phyloP scores from a whole-genome alignment of 2,113 vertebrate genomes.

The Eptesicus fuscus region DNA sequence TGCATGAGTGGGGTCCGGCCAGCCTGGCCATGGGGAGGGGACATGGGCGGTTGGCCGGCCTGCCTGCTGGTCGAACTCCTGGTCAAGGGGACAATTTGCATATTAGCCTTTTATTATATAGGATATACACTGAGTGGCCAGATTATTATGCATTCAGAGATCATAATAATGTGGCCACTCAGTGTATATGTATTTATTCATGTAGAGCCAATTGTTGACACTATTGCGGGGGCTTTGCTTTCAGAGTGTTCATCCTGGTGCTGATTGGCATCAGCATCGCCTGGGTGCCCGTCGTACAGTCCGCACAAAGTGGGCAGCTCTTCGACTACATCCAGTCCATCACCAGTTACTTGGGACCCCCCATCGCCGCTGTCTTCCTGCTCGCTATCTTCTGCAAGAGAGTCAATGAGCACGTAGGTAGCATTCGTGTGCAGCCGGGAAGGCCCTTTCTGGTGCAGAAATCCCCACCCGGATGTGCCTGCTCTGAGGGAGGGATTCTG shows the following conservation, averaged over 20 bases:
- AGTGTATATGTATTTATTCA: background rate
- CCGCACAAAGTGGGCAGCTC: slow-evolving; percentile 92
- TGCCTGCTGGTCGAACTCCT: too few species aligned
- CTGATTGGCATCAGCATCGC: slow-evolving; percentile 95
- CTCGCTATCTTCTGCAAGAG: slow-evolving; percentile 94
- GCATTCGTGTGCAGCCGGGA: background rate
- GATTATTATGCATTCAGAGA: too few species aligned
- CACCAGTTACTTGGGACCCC: slow-evolving; percentile 94
- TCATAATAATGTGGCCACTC: too few species aligned
- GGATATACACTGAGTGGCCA: too few species aligned
- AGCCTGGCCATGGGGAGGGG: too few species aligned
- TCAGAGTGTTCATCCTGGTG: slow-evolving; percentile 90
- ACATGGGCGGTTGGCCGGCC: too few species aligned
- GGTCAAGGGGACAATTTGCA: too few species aligned
- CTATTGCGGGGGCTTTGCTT: slow-evolving; percentile 53
- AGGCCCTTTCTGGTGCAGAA: background rate
- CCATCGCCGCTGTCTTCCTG: slow-evolving; percentile 92
- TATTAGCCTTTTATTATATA: too few species aligned
- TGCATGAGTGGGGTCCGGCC: too few species aligned
- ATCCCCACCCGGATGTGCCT: background rate
- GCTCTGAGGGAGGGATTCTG: background rate
- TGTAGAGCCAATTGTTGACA: slow-evolving; percentile 39
- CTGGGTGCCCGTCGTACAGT: slow-evolving; percentile 96
- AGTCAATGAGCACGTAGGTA: slow-evolving; percentile 89
- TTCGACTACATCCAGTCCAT: slow-evolving; percentile 97